These are phyloP conservation scores for Aphyosemion australe DNA, from an alignment of 2,113 vertebrate genomes.

Conservation along the genomic window DNA sequence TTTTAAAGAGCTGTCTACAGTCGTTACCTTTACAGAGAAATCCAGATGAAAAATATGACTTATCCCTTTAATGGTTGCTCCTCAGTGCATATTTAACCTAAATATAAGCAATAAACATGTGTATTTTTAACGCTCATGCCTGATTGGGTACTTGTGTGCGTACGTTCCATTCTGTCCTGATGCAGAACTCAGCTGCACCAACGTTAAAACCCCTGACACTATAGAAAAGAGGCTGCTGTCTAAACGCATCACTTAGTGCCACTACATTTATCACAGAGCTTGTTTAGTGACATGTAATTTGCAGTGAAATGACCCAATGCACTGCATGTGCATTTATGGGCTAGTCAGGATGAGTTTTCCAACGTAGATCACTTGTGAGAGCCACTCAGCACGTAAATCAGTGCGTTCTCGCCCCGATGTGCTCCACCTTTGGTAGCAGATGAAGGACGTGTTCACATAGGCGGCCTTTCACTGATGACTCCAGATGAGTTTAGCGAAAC, in stretches of 20 bases:
- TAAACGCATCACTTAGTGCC: constrained; percentile 51
- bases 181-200: constrained; percentile 35
- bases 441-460: constrained; percentile 28
- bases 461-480: constrained; percentile 46
- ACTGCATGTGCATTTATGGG: constrained; percentile 18
- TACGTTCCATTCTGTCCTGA: constrained; percentile 13
- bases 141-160: background rate
- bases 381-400: background rate
- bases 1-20: no score
- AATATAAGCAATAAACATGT: background rate
- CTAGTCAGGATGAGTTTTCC: constrained; percentile 6
- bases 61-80: background rate
- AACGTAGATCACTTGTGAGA: constrained; percentile 6
- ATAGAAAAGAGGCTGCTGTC: constrained; percentile 26
- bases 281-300: constrained; percentile 54
- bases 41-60: no score
- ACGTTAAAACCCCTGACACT: constrained; percentile 34
- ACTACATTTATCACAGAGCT: constrained; percentile 45
- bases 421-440: background rate
- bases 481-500: constrained; percentile 49
- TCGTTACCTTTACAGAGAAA: no score
- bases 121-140: background rate
- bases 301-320: constrained; percentile 25
- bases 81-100: background rate
- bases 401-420: background rate